Evolutionary conservation across 2,113 vertebrate genomes (phyloP), one percentile per base, ranked within the genome.

Genomic region (Atlantisia rogersi): DNA sequence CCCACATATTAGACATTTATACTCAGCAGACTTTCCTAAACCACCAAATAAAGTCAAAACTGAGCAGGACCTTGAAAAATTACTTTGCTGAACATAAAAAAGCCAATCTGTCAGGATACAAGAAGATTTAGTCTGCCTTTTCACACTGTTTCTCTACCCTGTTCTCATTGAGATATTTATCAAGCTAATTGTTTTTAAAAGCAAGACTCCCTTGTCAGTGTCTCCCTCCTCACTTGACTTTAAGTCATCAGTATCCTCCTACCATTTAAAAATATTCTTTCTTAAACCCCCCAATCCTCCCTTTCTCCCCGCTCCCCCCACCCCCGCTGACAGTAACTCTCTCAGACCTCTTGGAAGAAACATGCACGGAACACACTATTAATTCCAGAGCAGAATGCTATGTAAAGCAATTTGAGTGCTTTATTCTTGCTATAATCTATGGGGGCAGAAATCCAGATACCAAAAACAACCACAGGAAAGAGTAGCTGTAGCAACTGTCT

Each of bases 161-260:
- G 32, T 58, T 80, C 64, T 91, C 40, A 64, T 5, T 77, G 55
- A 92, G 26, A 37, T 60, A 80, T 75, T 96, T 96, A 74, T 63
- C 79, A 68, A 74, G 56, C 69, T 82, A 62, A 73, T 63, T 91
- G 44, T 93, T 92, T 95, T 94, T 63, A 71, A 90, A 86, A 80
- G 44, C 56, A 67, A 63, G 50, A 96, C 71, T 94, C 86, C 90
- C 85, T 91, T 69, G 82, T 84, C 86, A 87, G 21, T 64, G 29
- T 74, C 48, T 56, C 11, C 15, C 37, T 73, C 4, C 19, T 55
- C 42, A 53, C 55, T 68, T 69, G 28, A 88, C 53, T 93, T 92
- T 37, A 68, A 73, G 67, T 71, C 92, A 81, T 86, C 70, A 56
- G 78, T 73, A 75, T 40, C 25, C 59, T 96, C 35, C 55, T 75